phyloP scores from a whole-genome alignment of 2,797 vertebrate genomes.

The Pygocentrus nattereri region DNA sequence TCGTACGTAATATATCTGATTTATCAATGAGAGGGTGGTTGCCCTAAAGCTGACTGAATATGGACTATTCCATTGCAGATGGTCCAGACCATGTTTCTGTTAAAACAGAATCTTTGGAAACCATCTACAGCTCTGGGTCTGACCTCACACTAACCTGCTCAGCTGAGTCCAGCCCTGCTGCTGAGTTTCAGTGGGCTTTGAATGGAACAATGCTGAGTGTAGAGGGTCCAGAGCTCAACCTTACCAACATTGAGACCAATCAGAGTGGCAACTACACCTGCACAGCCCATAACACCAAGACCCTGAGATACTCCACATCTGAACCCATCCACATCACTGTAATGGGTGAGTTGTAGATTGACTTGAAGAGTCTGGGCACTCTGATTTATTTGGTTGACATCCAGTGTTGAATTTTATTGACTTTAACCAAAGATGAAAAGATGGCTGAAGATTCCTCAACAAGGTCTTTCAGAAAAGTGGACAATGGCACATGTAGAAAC shows the following conservation, averaged over 20 bases:
- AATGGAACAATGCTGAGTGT: conserved; percentile 30
- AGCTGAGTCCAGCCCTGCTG: conserved; percentile 60
- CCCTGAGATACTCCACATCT: conserved; percentile 55
- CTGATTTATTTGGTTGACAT: neutral
- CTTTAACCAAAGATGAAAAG: neutral
- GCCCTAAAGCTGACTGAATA: conserved; percentile 5
- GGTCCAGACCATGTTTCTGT: conserved; percentile 59
- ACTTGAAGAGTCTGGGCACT: neutral
- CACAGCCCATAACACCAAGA: conserved; percentile 63
- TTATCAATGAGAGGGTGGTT: neutral
- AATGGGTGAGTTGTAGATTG: conserved; percentile 51
- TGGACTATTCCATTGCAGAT: conserved; percentile 51
- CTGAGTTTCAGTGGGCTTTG: conserved; percentile 58
- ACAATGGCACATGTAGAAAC: neutral
- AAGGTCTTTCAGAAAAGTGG: neutral
- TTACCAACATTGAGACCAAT: conserved; percentile 48
- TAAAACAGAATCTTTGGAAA: neutral
- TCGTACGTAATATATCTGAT: neutral
- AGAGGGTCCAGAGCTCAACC: conserved; percentile 50
- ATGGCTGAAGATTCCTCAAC: neutral
- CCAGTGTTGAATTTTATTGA: neutral
- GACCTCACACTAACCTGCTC: conserved; percentile 60
- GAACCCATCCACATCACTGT: conserved; percentile 40
- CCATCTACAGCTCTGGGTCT: conserved; percentile 45
- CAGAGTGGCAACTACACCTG: conserved; percentile 71